These are phyloP conservation scores for Conus canariensis DNA, from an alignment of 2,888 invertebrate genomes.

Conservation along the genomic window DNA sequence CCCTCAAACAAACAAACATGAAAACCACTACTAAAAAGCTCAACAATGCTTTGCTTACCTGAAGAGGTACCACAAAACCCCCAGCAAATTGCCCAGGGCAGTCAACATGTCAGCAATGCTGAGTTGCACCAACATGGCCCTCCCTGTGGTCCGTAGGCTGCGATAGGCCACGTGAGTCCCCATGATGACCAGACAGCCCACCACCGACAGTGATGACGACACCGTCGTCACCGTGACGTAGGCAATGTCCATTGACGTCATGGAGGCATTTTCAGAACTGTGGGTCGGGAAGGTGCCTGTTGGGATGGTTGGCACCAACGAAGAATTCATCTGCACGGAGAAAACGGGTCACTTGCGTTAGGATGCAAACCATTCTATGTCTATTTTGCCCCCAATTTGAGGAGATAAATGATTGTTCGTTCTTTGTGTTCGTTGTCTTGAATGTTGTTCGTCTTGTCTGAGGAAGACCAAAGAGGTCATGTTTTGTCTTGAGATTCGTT, in stretches of 20 bases:
- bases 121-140: conserved; percentile 60
- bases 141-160: conserved; percentile 57
- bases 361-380: too few species aligned
- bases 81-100: conserved; percentile 47
- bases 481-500: too few species aligned
- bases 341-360: too few species aligned
- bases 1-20: too few species aligned
- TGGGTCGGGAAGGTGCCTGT: neutral
- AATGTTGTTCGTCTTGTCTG: too few species aligned
- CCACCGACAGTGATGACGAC: conserved; percentile 59
- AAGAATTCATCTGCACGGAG: neutral
- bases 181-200: conserved; percentile 56
- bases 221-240: conserved; percentile 53
- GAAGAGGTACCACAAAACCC: conserved; percentile 47
- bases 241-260: conserved; percentile 47
- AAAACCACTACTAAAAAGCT: neutral
- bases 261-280: neutral
- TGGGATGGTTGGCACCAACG: neutral
- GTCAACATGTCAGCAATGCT: conserved; percentile 57
- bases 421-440: too few species aligned
- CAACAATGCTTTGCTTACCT: conserved; percentile 16
- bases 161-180: conserved; percentile 48
- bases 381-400: too few species aligned
- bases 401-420: too few species aligned
- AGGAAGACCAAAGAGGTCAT: too few species aligned